Conservation (phyloP, 2,113 vertebrate species). For the Lepus europaeus region DNA sequence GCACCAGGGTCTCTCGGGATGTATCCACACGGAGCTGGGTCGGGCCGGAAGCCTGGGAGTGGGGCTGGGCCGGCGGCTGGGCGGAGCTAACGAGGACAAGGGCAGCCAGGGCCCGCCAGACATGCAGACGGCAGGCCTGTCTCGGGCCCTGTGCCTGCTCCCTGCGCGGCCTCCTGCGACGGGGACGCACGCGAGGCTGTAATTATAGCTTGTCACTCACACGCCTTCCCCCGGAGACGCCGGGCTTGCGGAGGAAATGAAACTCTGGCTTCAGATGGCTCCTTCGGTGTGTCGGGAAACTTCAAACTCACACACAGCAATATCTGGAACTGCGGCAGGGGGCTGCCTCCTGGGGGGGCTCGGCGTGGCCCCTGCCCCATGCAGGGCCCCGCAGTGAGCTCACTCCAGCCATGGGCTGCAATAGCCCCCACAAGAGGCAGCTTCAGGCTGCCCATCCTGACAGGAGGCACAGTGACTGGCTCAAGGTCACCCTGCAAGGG, state of each 20-base stretch:
- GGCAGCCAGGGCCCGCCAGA: background rate
- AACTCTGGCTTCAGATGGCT: conserved; percentile 75
- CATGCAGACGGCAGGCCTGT: rapidly evolving
- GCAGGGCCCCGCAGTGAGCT: background rate
- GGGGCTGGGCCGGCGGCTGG: background rate
- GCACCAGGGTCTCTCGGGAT: background rate
- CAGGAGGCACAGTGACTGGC: background rate
- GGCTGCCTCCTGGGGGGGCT: background rate
- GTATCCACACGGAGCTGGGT: background rate
- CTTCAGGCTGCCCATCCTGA: background rate
- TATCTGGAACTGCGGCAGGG: conserved; percentile 25
- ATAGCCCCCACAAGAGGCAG: background rate
- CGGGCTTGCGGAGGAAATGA: conserved; percentile 68
- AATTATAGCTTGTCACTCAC: conserved; percentile 82
- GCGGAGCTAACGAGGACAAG: background rate
- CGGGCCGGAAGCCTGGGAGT: background rate
- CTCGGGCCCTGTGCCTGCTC: background rate
- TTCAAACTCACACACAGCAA: conserved; percentile 80
- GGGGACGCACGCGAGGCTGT: conserved; percentile 51
- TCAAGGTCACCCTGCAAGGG: background rate
- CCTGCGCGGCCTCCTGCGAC: background rate
- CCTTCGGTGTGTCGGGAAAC: conserved; percentile 80
- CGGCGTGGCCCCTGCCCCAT: background rate
- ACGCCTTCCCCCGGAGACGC: conserved; percentile 66
- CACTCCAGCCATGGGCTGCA: background rate